Base-by-base conservation (phyloP, 2,888 invertebrate genomes). In the Lithodes maja region DNA sequence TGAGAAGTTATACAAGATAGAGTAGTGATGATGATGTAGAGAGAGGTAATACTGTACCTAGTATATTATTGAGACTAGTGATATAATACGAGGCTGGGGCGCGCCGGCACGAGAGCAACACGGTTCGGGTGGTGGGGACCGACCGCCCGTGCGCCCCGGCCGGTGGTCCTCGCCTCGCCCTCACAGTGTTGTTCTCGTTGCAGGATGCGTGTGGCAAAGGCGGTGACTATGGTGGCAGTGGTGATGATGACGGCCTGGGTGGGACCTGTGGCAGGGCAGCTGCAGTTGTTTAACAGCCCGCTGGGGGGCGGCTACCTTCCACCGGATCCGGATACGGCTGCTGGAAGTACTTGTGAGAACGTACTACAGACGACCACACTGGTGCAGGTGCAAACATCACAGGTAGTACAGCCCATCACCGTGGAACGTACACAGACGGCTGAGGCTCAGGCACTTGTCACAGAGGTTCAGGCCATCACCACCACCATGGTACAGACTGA, bases 401-500 rank as follows among this genome's bases (percentile, higher is more conserved):
- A 78, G 17, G 91, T 89, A 12, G 12, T 71, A 12, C 91, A 91
- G 61, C 91, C 91, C 3, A 74, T 91, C n/a, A 89, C 87, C 1
- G 78, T 91, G 1, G 85, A 82, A 50, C 81, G 79, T 9, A 83
- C 87, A 49, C 84, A 54, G 50, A 91, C 91, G 2, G 79, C 83
- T 50, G 53, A 81, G 9, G 91, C 91, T 12, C 85, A 86, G 75
- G 91, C 91, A 2, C 49, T 91, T 2, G 91, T 86, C 3, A 91
- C 91, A 53, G 89, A 80, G 50, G 88, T 88, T 2, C 86, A 86
- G 89, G 90, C 89, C 53, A 86, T 91, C 49, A 91, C 90, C 1
- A 87, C 90, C 50, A 87, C 87, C 17, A 90, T 90, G 90, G 87
- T 81, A 55, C 87, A 84, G n/a, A 83, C 86, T 2, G 90, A 90